phyloP scores from a whole-genome alignment of 35 echinoderm and acorn worm genomes.

The Nesometra sesokonis region DNA sequence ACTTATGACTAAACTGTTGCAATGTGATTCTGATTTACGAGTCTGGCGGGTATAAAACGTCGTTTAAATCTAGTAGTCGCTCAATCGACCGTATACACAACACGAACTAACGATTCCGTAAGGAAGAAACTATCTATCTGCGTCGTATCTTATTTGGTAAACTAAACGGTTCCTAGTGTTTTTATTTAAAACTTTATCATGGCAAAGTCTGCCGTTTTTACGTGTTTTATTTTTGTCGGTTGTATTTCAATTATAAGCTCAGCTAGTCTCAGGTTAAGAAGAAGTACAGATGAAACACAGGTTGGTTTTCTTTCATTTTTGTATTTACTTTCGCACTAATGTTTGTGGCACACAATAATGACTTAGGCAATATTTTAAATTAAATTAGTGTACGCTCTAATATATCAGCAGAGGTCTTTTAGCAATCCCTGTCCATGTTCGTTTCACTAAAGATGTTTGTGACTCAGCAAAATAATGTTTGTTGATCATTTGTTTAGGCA shows the following conservation, averaged over 20 bases:
- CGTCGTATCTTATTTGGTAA: neutral
- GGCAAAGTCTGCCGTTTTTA: neutral
- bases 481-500: no score
- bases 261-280: neutral
- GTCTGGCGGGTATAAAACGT: neutral
- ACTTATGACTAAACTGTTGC: neutral
- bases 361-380: no score
- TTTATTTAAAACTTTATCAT: neutral
- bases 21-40: neutral
- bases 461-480: no score
- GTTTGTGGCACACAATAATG: no score
- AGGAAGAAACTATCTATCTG: neutral
- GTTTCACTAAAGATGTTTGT: no score
- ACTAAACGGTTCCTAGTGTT: neutral
- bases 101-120: neutral
- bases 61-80: neutral
- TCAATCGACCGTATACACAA: neutral
- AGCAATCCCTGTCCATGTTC: no score
- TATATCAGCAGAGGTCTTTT: no score
- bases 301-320: neutral
- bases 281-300: neutral
- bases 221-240: neutral
- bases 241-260: neutral
- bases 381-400: no score
- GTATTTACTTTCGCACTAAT: no score